Conservation (phyloP, 2,888 invertebrate genomes). For the Cataglyphis altisquamis region DNA sequence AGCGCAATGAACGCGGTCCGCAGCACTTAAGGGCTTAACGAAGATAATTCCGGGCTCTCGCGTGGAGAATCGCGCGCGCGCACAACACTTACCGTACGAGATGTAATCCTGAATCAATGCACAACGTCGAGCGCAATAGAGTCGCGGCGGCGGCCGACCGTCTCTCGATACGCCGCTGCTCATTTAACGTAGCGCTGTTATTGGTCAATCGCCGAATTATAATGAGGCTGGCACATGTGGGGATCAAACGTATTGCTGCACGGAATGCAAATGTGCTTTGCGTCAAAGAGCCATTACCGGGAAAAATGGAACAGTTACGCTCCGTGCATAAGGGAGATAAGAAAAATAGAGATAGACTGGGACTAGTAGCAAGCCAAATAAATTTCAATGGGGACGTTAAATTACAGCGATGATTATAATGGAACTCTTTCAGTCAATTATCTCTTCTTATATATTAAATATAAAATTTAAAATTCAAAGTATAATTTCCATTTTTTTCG, state of each 20-base stretch:
- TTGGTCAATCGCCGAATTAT: constrained; percentile 75
- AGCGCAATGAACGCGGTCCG: constrained; percentile 51
- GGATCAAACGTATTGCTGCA: constrained; percentile 74
- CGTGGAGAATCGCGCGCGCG: constrained; percentile 48
- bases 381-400: not conserved
- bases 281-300: not conserved
- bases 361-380: not conserved
- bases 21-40: constrained; percentile 57
- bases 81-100: constrained; percentile 46
- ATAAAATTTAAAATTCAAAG: not conserved
- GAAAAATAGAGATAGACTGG: not conserved
- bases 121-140: constrained; percentile 53
- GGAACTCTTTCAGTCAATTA: not conserved
- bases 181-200: constrained; percentile 74
- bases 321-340: not conserved
- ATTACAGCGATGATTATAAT: not conserved
- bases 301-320: constrained; percentile 15
- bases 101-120: constrained; percentile 61
- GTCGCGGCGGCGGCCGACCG: constrained; percentile 14
- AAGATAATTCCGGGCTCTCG: constrained; percentile 55
- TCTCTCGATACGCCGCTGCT: constrained; percentile 68
- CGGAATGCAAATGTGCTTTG: constrained; percentile 54
- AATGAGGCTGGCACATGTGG: constrained; percentile 76
- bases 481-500: not conserved
- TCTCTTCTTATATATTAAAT: not conserved